Evolutionary conservation across 2,888 invertebrate genomes (phyloP), one percentile per base, ranked within the genome.

Genomic region (Netelia fuscicornis): DNA sequence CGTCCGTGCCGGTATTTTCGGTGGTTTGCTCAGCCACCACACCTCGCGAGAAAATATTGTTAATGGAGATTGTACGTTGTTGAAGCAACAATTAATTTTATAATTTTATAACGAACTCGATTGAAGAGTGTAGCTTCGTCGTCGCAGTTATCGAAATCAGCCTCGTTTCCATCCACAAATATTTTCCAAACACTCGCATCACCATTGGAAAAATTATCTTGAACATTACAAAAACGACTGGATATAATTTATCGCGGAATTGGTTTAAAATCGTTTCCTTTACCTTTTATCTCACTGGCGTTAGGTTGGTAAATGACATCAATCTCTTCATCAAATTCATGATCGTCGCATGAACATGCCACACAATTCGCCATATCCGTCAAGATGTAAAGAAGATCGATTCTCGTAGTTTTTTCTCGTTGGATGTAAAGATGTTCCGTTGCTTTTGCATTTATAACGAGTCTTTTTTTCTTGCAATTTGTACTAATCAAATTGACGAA

Each of bases 261-360:
- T 48, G 13, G 1, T 48, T 13, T 48, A 13, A 48, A 48, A 13
- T 48, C 13, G 11, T 84, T 48, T 70, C 88, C 89, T 88, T 86
- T 88, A 71, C 84, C 67, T 87, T 88, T 89, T 86, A 85, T 75
- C 85, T 84, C 88, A 89, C 85, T 84, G 89, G 86, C 83, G 88
- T 86, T 81, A 88, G 86, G 89, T 83, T 84, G 87, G 81, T 84
- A 89, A 88, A 88, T 86, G 30, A 37, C 37, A 37, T 37, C 37
- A 37, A 37, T 37, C 37, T 5, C 37, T 37, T 37, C 37, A 37
- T 37, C 37, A 6, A 37, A 37, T 3, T 37, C 37, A 37, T 6
- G 37, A 6, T 8, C 37, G 37, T 37, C 37, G 37, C 6, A 37
- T 37, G 37, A 37, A 6, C 37, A 37, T 3, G 6, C 37, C 37